A percentile compares a stretch with the other conserved stretches of the same genome.
phyloP scores from a whole-genome alignment of 2,888 invertebrate genomes.

The Allophyes oxyacanthae region DNA sequence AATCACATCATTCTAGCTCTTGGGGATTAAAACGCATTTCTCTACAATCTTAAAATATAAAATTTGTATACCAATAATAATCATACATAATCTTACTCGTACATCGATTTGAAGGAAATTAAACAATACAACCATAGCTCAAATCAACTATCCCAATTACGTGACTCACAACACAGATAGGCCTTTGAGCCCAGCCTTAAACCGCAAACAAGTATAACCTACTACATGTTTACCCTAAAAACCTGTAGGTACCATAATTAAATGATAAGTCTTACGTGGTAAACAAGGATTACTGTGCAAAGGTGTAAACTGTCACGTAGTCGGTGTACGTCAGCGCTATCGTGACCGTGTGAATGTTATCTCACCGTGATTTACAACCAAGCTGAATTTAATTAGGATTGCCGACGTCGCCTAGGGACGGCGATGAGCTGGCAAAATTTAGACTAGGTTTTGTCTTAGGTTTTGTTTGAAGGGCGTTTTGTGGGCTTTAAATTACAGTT shows the following conservation, averaged over 20 bases:
- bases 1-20: no score
- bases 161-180: conserved; percentile 13
- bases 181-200: background rate
- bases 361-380: conserved; percentile 66
- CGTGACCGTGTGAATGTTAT: conserved; percentile 60
- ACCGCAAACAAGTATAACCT: conserved; percentile 20
- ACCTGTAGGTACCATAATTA: conserved; percentile 44
- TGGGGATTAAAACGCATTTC: no score
- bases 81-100: no score
- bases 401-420: conserved; percentile 32
- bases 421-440: conserved; percentile 40
- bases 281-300: conserved; percentile 42
- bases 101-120: no score
- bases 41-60: no score
- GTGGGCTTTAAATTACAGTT: no score
- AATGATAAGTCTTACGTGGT: conserved; percentile 41
- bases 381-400: conserved; percentile 63
- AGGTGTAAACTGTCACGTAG: conserved; percentile 61
- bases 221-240: conserved; percentile 17
- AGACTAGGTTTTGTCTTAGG: no score
- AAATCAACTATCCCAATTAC: conserved; percentile 9
- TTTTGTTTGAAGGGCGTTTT: no score
- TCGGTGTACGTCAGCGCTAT: conserved; percentile 51
- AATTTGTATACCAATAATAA: no score
- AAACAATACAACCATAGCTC: no score